phyloP scores from a whole-genome alignment of 2,888 invertebrate species.

The Megastigmus dorsalis region DNA sequence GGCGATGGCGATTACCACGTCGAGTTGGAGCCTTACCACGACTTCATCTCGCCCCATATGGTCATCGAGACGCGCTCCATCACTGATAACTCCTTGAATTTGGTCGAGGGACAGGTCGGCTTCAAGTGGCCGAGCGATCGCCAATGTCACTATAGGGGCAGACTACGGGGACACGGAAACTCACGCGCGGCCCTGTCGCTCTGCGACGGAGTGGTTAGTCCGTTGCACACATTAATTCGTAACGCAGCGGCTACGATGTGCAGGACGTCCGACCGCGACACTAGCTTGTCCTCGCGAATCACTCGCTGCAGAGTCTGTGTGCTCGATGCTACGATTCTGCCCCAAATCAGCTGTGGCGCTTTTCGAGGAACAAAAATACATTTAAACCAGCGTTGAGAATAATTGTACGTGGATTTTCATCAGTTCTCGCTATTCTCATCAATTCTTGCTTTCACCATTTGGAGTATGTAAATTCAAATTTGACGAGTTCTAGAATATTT shows the following conservation, averaged over 20 bases:
- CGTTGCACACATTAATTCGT: neutral
- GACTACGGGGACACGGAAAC: constrained; percentile 70
- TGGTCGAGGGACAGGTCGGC: constrained; percentile 64
- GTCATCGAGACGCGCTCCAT: constrained; percentile 82
- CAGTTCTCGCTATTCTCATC: no score
- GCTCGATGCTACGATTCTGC: no score
- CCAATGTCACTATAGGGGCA: constrained; percentile 77
- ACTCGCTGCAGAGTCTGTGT: no score
- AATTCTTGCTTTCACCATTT: no score
- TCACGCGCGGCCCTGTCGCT: constrained; percentile 77
- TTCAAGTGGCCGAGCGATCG: constrained; percentile 63
- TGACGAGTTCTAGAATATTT: no score
- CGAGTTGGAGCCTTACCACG: constrained; percentile 76
- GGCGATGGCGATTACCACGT: constrained; percentile 72
- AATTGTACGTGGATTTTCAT: no score
- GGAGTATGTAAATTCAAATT: no score
- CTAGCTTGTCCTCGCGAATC: no score
- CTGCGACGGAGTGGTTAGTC: constrained; percentile 74
- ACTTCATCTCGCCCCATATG: constrained; percentile 77
- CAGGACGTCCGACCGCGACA: no score
- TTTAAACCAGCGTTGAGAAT: no score
- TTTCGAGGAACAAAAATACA: neutral
- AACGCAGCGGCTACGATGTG: no score
- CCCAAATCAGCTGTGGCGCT: no score
- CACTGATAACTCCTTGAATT: neutral